A percentile compares a stretch with the other conserved stretches of the same genome.
phyloP scores from a whole-genome alignment of 2,797 vertebrate genomes.

The Sebastes vulpes region DNA sequence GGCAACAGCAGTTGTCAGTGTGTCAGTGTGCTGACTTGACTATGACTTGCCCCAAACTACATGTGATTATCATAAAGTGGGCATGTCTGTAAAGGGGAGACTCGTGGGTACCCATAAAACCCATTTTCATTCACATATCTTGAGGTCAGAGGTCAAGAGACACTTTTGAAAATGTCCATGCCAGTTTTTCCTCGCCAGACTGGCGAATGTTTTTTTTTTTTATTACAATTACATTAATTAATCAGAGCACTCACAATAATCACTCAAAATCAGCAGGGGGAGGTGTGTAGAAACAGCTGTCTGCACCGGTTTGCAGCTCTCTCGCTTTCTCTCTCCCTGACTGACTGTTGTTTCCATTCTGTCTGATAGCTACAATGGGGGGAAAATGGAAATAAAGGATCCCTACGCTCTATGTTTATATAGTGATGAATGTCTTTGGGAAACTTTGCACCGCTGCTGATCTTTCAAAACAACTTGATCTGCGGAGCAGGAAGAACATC shows the following conservation, averaged over 20 bases:
- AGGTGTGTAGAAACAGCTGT: neutral
- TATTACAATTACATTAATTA: neutral
- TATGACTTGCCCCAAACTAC: too few species aligned
- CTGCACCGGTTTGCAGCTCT: neutral
- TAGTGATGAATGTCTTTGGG: neutral
- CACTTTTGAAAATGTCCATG: too few species aligned
- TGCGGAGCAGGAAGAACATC: neutral
- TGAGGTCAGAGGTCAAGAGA: too few species aligned
- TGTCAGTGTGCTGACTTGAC: too few species aligned
- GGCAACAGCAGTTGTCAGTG: too few species aligned
- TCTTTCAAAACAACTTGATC: slow-evolving; percentile 15
- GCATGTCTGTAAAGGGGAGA: too few species aligned
- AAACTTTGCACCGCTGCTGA: neutral
- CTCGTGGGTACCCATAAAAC: too few species aligned
- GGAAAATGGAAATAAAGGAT: neutral
- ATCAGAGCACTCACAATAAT: neutral
- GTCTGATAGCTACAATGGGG: neutral
- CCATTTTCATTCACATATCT: too few species aligned
- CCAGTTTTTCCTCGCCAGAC: too few species aligned
- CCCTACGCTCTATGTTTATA: neutral
- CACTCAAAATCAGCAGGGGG: neutral
- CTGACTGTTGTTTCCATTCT: neutral
- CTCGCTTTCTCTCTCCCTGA: neutral
- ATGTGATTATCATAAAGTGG: too few species aligned
- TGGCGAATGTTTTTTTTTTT: neutral